Base-by-base conservation (phyloP, 2,797 vertebrate species). In the Amniataba percoides region DNA sequence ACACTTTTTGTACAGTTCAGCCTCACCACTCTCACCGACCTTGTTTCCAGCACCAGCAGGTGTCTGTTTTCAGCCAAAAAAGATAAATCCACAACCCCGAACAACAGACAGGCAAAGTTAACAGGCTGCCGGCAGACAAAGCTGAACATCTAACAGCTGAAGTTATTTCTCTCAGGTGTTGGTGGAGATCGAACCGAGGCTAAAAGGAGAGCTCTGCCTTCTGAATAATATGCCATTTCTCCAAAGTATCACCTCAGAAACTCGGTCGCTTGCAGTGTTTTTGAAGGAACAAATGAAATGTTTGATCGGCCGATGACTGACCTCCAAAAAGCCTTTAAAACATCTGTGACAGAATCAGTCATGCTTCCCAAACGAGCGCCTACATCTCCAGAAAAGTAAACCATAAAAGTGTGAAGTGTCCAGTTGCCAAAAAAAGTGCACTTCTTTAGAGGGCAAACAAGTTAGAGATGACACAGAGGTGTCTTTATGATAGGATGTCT, bases 371-470 rank as follows among this genome's bases (percentile, higher is more conserved):
- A 46, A 39, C 11, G 42, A 77, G 14, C 23, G 51, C 42, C 10
- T 3, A 48, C 27, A 31, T 42, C 16, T 18, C 68, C 5, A 9
- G 13, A 51, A 60, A 42, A 59, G 43, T 16, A 21, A 42, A 57
- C 2, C 27, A 31, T 31, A 31, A 31, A 31, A 39, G 16, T 27
- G 15, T 5, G 18, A 68, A 27, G 27, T 25, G 23, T 53, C 25
- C 40, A 19, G 10, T 42, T 64, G 34, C n/a, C n/a, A 68, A 8
- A 67, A 51, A 57, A 42, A 15, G 15, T 18, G 23, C 27, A 31
- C 27, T 45, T 49, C 25, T 70, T 83, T 36, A 12, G 71, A 82
- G 58, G 62, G 21, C 56, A 67, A 13, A 67, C 39, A 7, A 48
- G 60, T 73, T 18, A 43, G 9, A 48, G 27, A 23, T 34, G 36